Base-by-base conservation (phyloP, 1,140 invertebrate genomes). In the Drosophila pruinosa region DNA sequence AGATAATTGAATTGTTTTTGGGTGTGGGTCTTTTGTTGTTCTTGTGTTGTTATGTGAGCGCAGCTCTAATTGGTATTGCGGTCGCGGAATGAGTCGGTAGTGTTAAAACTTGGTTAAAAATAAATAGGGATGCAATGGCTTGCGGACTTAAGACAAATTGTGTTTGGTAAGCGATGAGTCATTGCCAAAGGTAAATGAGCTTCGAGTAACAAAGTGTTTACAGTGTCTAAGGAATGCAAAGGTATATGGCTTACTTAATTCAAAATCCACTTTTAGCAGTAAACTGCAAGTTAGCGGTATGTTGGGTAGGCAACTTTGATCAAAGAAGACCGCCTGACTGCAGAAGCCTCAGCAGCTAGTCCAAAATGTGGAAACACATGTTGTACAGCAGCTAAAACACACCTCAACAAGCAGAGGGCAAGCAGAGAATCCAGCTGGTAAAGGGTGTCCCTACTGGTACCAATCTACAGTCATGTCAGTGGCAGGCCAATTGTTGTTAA, bases 391-490 rank as follows among this genome's bases (percentile, higher is more conserved):
- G 26, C 31, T 67, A 28, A 43, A 26, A 38, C 36, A 61, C 64
- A 67, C 50, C 48, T 56, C 24, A 12, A 57, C 68, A 41, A 47
- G 34, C 36, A 47, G 14, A 17, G 50, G 63, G 39, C 17, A 48
- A 41, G 45, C 21, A n/a, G n/a, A n/a, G n/a, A n/a, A n/a, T 38
- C 39, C 67, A 61, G 47, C 63, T 78, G 75, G 67, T 26, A 58
- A 41, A 14, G 56, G 53, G 41, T 28, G 56, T 43, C 15, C 15
- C 45, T 52, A 17, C 38, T 61, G 72, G 69, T 77, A 54, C 47
- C 80, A 86, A 85, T 85, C 82, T 77, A 57, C 64, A 57, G 70
- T 14, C 61, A 73, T 85, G 80, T 86, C 80, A 86, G 48, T 63
- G 34, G 38, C 80, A 83, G 81, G 56, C 62, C 68, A 64, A 53